Conservation (phyloP, 2,113 vertebrate species). For the Pollimyrus isidori region DNA sequence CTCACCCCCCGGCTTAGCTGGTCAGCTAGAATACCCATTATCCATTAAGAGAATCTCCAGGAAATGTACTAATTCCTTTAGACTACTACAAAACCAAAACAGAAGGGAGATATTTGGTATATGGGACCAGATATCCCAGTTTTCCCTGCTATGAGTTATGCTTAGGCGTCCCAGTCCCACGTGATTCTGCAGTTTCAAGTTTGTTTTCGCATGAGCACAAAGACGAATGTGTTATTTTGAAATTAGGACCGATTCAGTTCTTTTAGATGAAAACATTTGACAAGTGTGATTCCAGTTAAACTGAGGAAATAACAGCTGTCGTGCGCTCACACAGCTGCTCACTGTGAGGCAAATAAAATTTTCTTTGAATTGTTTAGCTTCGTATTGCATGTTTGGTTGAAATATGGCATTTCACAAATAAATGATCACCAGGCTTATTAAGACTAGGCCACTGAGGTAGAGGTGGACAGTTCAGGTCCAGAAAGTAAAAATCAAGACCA, state of each 20-base stretch:
- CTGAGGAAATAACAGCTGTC: too few species aligned
- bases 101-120: not conserved
- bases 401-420: too few species aligned
- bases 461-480: too few species aligned
- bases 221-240: not conserved
- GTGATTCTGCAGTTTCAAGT: not conserved
- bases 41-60: not conserved
- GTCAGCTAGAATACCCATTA: not conserved
- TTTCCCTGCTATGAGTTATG: not conserved
- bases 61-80: not conserved
- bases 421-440: too few species aligned
- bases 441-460: too few species aligned
- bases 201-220: not conserved
- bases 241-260: not conserved
- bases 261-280: too few species aligned
- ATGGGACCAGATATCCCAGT: not conserved
- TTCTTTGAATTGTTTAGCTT: too few species aligned
- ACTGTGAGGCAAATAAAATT: too few species aligned
- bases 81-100: not conserved
- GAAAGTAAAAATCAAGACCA: too few species aligned
- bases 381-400: too few species aligned
- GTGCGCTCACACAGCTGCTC: too few species aligned
- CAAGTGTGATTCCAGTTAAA: too few species aligned
- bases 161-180: not conserved
- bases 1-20: not conserved